Evolutionary conservation across 2,113 vertebrate genomes (phyloP).

Genomic region (Malaclemys terrapin): DNA sequence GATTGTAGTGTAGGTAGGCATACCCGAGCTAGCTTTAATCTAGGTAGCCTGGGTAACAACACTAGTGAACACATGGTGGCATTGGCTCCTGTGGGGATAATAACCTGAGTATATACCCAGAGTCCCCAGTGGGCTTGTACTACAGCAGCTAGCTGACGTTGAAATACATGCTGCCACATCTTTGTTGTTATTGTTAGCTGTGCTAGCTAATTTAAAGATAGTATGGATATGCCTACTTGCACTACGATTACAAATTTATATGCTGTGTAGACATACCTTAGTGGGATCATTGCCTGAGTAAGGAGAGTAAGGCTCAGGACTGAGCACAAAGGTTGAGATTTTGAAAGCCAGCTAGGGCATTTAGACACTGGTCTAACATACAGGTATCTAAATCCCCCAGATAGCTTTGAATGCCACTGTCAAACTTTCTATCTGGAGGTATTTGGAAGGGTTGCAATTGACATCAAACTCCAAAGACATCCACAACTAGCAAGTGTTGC

Average conservation of each 20-base stretch:
- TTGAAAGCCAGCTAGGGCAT: background rate
- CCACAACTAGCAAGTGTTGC: background rate
- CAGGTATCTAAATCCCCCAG: background rate
- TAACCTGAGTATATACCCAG: background rate
- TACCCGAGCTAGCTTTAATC: too few species aligned
- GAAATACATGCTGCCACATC: background rate
- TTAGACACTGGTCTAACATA: background rate
- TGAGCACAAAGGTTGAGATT: background rate
- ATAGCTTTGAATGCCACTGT: background rate
- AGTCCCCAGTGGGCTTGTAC: background rate
- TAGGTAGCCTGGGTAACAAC: background rate
- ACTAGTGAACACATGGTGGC: background rate
- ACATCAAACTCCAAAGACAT: background rate
- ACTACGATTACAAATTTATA: background rate
- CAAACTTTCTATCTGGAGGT: background rate
- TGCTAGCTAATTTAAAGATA: background rate
- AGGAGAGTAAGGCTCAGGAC: background rate
- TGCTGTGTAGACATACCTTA: background rate
- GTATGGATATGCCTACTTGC: background rate
- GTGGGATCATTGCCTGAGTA: background rate
- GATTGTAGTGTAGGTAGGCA: background rate
- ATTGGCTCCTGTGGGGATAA: background rate
- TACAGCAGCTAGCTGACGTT: rapidly evolving
- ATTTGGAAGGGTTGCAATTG: background rate
- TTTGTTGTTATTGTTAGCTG: background rate